These are phyloP conservation scores for Egretta garzetta DNA, from an alignment of 2,113 vertebrate genomes.

Conservation along the genomic window DNA sequence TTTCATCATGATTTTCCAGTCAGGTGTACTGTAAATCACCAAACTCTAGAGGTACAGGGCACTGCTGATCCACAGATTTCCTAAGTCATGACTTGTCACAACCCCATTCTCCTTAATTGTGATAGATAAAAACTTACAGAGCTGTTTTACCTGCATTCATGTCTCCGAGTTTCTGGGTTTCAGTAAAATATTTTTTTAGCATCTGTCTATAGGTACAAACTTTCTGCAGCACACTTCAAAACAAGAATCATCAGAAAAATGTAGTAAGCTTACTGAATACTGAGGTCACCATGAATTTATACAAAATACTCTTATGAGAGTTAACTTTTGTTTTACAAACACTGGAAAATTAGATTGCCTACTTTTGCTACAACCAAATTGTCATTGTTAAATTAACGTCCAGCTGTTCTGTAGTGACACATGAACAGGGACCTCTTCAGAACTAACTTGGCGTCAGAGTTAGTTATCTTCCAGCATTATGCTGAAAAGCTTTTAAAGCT, in stretches of 20 bases:
- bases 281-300: neutral
- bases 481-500: neutral
- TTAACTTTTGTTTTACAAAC: neutral
- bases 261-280: neutral
- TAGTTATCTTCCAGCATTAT: neutral
- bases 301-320: neutral
- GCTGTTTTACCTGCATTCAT: neutral
- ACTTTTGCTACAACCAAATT: neutral
- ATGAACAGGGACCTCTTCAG: neutral
- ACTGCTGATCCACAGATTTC: neutral
- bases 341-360: neutral
- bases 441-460: neutral
- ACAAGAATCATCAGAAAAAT: neutral
- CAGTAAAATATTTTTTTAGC: neutral
- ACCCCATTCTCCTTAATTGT: neutral
- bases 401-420: neutral
- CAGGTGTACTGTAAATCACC: neutral
- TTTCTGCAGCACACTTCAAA: neutral
- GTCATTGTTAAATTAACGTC: neutral
- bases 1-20: neutral
- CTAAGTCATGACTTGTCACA: neutral
- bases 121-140: neutral
- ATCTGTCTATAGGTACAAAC: neutral
- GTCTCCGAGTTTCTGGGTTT: neutral
- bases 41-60: neutral